These are phyloP conservation scores for Pardosa pseudoannulata DNA, from an alignment of 2,888 invertebrate genomes.

Conservation along the genomic window DNA sequence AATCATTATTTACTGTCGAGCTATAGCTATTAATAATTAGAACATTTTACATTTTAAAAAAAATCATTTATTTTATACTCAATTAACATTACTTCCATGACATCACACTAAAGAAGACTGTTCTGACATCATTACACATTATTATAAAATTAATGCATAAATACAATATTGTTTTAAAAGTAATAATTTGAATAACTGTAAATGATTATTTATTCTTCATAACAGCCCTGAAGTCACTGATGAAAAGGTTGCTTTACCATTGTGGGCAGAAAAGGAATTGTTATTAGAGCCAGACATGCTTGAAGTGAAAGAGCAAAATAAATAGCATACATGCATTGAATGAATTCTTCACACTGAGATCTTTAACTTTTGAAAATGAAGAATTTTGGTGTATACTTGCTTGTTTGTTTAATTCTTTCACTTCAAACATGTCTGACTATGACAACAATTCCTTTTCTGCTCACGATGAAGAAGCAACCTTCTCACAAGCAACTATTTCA, in stretches of 20 bases:
- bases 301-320: not conserved
- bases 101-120: no score
- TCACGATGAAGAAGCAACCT: conserved; percentile 93
- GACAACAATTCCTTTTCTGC: conserved; percentile 83
- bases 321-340: not conserved
- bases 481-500: conserved; percentile 93
- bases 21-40: no score
- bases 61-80: no score
- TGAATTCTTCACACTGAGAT: not conserved
- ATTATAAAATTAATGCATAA: no score
- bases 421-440: conserved; percentile 9
- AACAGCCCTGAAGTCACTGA: conserved; percentile 92
- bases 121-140: no score
- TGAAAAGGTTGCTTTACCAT: conserved; percentile 94
- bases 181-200: no score
- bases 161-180: no score
- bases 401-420: not conserved
- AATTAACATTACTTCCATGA: no score
- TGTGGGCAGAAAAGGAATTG: conserved; percentile 85
- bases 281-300: conserved; percentile 35
- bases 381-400: not conserved
- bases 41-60: no score
- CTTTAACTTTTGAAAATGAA: not conserved
- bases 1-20: no score
- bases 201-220: no score